A percentile compares a stretch with the other conserved stretches of the same genome.
Conservation (phyloP, 2,113 vertebrate species). For the Lontra canadensis region DNA sequence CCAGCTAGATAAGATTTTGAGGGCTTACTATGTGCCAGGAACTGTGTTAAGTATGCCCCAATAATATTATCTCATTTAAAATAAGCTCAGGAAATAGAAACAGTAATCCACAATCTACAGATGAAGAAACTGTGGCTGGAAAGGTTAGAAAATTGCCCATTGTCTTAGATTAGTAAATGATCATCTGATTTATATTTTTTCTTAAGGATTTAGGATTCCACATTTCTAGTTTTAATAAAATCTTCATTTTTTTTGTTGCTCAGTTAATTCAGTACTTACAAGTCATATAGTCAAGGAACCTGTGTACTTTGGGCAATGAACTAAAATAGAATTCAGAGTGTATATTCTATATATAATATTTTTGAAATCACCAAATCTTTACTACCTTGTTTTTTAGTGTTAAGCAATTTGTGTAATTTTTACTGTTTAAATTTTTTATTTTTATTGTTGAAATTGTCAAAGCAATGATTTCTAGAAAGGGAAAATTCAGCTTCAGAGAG, state of each 20-base stretch:
- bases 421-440: neutral
- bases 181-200: slow-evolving; percentile 8
- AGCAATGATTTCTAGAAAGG: slow-evolving; percentile 38
- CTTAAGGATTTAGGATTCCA: neutral
- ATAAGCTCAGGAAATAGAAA: slow-evolving; percentile 19
- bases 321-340: slow-evolving; percentile 26
- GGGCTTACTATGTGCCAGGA: slow-evolving; percentile 21
- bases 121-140: slow-evolving; percentile 19
- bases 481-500: neutral
- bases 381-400: slow-evolving; percentile 16
- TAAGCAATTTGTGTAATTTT: slow-evolving; percentile 46
- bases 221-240: slow-evolving; percentile 40
- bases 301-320: slow-evolving; percentile 32
- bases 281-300: slow-evolving; percentile 31
- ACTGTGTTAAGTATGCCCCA: slow-evolving; percentile 1
- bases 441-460: slow-evolving; percentile 40
- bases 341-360: neutral
- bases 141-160: slow-evolving; percentile 24
- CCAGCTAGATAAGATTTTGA: slow-evolving; percentile 41
- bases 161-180: slow-evolving; percentile 18
- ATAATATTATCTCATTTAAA: slow-evolving; percentile 41
- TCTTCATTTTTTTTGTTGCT: slow-evolving; percentile 26
- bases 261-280: neutral
- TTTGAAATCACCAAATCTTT: slow-evolving; percentile 29
- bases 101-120: slow-evolving; percentile 4